Evolutionary conservation across 2,888 invertebrate species (phyloP), one percentile per base, ranked within the genome.

Genomic region (Coenonympha arcania): DNA sequence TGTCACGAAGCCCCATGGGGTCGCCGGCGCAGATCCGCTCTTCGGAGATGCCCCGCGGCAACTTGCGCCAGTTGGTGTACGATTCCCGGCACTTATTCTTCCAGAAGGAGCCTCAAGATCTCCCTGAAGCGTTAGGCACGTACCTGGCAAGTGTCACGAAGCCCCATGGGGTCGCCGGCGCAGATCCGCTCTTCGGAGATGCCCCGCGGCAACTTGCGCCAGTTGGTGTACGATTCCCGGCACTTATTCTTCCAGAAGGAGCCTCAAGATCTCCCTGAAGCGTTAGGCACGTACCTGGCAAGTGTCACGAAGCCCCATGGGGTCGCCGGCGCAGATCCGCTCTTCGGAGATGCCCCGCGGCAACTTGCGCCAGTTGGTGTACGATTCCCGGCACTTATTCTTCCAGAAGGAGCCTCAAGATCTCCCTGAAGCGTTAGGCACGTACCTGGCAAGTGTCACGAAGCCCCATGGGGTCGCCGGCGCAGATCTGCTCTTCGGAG

Each of bases 21-120:
- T 83, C 83, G 5, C 80, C 81, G 5, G 85, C 87, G 57, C 87
- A 87, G 11, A 87, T 56, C 61, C 85, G 86, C 4, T 68, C 67
- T 13, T 55, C 34, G 0, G 68, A 57, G 55, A 86, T 71, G 20
- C 83, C 84, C 0, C 45, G 39, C 4, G 81, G 80, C 55, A 85
- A 59, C 57, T 77, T 80, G 8, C 79, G 73, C 75, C 71, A 73
- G 49, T 67, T 65, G 1, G 55, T 61, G 55, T 82, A 85, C 0
- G 68, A 71, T 51, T 71, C 64, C 22, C 54, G 56, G 62, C 87
- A 87, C 11, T 60, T 59, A 0, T 48, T 58, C 0, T 64, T 62
- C 0, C 52, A 0, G n/a, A n/a, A n/a, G n/a, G n/a, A n/a, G n/a
- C n/a, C n/a, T n/a, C n/a, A n/a, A n/a, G n/a, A n/a, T n/a, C n/a